A percentile compares a stretch with the other conserved stretches of the same genome.
phyloP scores from a whole-genome alignment of 2,797 vertebrate genomes.

The Okamejei kenojei region DNA sequence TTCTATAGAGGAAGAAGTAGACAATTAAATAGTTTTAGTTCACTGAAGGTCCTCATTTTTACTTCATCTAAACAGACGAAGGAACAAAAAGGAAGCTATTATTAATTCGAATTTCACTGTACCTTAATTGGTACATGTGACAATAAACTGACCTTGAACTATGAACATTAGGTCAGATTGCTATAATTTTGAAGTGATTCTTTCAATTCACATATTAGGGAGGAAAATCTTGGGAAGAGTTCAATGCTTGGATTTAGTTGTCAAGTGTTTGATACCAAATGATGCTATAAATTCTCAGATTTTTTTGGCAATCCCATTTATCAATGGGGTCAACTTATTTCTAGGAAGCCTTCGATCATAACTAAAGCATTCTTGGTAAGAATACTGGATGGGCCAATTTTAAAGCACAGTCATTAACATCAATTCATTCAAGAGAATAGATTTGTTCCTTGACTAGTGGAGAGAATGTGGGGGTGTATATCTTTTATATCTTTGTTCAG shows the following conservation, averaged over 20 bases:
- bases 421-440: neutral
- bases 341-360: neutral
- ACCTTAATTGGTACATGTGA: too few relatives aligned
- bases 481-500: neutral
- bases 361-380: neutral
- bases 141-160: too few relatives aligned
- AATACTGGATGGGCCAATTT: neutral
- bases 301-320: neutral
- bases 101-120: too few relatives aligned
- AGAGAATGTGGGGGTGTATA: neutral
- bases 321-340: neutral
- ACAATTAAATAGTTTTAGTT: neutral
- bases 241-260: neutral
- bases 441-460: neutral
- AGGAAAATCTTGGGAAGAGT: too few relatives aligned
- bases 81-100: neutral
- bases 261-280: neutral
- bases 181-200: neutral
- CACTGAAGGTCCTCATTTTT: neutral
- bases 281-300: neutral
- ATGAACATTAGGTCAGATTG: neutral
- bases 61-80: neutral
- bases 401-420: neutral
- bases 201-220: neutral
- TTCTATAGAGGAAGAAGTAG: neutral